A percentile compares a stretch with the other conserved stretches of the same genome.
Conservation (phyloP, 2,888 invertebrate species). For the Sarcophaga subvicina region DNA sequence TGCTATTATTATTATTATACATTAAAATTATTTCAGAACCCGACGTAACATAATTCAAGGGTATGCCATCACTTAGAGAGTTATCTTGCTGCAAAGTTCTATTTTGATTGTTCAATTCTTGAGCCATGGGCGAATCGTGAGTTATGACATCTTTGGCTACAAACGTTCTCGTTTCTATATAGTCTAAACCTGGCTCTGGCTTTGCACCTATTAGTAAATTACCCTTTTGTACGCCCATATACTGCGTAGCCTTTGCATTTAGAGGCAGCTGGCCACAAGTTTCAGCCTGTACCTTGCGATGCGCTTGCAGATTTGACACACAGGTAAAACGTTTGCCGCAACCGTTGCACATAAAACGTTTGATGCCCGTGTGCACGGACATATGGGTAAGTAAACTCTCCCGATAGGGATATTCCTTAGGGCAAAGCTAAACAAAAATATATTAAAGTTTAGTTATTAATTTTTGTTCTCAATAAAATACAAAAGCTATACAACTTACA, state of each 20-base stretch:
- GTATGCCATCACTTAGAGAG: constrained; percentile 59
- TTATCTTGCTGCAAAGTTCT: constrained; percentile 45
- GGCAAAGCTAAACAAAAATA: constrained; percentile 75
- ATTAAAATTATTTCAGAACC: constrained; percentile 59
- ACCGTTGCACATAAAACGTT: constrained; percentile 82
- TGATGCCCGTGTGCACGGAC: constrained; percentile 83
- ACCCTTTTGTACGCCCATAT: constrained; percentile 80
- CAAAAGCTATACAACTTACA: constrained; percentile 72
- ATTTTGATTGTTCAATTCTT: constrained; percentile 20
- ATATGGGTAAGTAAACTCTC: constrained; percentile 83
- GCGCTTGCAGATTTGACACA: constrained; percentile 83
- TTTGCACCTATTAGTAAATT: constrained; percentile 78
- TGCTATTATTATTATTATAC: constrained; percentile 29
- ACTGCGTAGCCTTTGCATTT: constrained; percentile 80
- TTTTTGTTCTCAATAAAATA: constrained; percentile 32
- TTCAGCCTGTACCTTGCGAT: constrained; percentile 82
- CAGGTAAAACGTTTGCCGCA: constrained; percentile 83
- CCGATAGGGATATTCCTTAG: constrained; percentile 82
- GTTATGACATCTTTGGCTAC: constrained; percentile 78
- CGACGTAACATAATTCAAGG: constrained; percentile 52
- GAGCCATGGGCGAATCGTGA: constrained; percentile 72
- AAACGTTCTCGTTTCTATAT: constrained; percentile 77
- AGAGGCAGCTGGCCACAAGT: constrained; percentile 81
- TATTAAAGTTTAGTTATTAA: not conserved
- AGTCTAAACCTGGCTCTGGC: constrained; percentile 79